A percentile compares a stretch with the other conserved stretches of the same genome.
These are phyloP conservation scores for Epizoanthus fatuus DNA, from an alignment of 92 coral and sea anemone species.

Conservation along the genomic window DNA sequence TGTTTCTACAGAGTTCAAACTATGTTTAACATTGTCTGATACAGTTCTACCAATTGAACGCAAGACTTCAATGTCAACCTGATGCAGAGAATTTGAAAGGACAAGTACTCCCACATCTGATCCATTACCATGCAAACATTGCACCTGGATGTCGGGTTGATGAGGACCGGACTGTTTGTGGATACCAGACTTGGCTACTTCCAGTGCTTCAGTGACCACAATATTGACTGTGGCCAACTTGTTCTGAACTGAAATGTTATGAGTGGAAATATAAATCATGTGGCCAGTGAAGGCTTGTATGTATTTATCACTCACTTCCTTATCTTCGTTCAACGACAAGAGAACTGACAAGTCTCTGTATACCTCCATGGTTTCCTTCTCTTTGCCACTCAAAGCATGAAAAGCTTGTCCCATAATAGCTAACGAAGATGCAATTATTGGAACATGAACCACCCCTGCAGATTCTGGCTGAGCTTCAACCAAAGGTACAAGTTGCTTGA, in stretches of 20 bases:
- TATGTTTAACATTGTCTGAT: conserved; percentile 5
- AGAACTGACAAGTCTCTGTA: background rate
- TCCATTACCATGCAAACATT: too few species aligned
- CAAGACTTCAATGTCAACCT: too few species aligned
- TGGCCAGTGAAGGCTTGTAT: background rate
- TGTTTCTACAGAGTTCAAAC: background rate
- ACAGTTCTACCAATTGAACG: background rate
- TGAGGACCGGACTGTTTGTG: too few species aligned
- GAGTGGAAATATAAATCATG: background rate
- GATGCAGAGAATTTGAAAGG: too few species aligned
- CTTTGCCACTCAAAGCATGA: background rate
- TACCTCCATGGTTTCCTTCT: background rate
- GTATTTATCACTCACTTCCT: background rate
- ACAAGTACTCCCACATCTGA: too few species aligned
- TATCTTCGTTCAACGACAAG: background rate
- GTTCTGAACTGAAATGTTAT: background rate
- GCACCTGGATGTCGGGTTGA: too few species aligned
- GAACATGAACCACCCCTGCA: background rate
- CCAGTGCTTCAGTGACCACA: background rate
- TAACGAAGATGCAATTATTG: background rate
- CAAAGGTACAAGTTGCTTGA: background rate
- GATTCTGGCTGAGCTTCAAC: background rate
- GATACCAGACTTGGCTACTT: too few species aligned
- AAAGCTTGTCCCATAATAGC: background rate
- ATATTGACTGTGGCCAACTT: too few species aligned